Base-by-base conservation (phyloP, 2,888 invertebrate genomes). In the Tenthredo notha region DNA sequence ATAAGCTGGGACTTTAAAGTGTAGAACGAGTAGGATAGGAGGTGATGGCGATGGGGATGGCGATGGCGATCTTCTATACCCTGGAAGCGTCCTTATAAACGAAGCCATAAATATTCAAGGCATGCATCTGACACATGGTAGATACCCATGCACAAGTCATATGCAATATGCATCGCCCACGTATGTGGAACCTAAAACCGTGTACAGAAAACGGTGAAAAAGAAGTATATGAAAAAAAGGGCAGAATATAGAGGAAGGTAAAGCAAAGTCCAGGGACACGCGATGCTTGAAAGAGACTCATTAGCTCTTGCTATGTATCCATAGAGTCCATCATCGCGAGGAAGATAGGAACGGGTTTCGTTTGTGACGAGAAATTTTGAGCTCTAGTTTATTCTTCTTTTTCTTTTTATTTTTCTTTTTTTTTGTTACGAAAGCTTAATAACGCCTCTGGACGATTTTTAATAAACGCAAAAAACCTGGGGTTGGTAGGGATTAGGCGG, bases 101-200 rank as follows among this genome's bases (percentile, higher is more conserved):
- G 58, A 54, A 61, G 80, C 50, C 80, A 80, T 80, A 80, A 80
- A 80, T 80, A 80, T 80, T 80, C 80, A 80, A 80, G 80, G 80
- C 80, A 61, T 80, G 80, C 40, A 80, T 80, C 80, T 80, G 80
- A 80, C 80, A 61, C 80, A 80, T 21, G 80, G 77, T 50, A 2
- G 18, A 37, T n/a, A 58, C 40, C n/a, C 15, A 40, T 21, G 61
- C 18, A 61, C 37, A 10, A 50, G 12, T 10, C 58, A 61, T 12
- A 37, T 25, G 61, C 47, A 75, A 15, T n/a, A 47, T 21, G 77
- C 18, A 77, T 29, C 18, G 50, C 12, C 15, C 21, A 77, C n/a
- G 37, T 25, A 40, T 40, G 61, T 18, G 61, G 40, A 40, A n/a
- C 25, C 25, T 72, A n/a, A 72, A 72, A 72, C 47, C 47, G 70